Evolutionary conservation across 2,888 invertebrate species (phyloP).

Genomic region (Lepidocyrtoides sp.): DNA sequence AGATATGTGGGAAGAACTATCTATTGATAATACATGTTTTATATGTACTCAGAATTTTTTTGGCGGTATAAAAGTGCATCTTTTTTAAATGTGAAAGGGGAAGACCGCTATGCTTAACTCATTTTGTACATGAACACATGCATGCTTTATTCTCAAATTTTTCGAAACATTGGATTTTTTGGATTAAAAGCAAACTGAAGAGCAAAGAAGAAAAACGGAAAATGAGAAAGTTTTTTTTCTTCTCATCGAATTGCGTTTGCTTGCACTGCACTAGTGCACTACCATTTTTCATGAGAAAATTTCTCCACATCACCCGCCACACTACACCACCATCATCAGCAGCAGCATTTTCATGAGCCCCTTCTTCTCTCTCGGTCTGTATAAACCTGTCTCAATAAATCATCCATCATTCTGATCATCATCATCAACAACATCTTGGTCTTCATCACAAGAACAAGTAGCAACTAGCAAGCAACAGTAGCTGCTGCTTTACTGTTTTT

Average conservation of each 20-base stretch:
- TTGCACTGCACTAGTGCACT: too few relatives aligned
- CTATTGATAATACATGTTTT: too few relatives aligned
- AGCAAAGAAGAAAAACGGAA: not conserved
- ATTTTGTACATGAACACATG: not conserved
- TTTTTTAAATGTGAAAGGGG: not conserved
- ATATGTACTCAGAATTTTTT: too few relatives aligned
- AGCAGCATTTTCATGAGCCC: conserved; percentile 8
- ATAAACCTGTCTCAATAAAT: conserved; percentile 63
- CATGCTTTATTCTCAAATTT: too few relatives aligned
- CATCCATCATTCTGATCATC: conserved; percentile 62
- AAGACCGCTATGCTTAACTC: not conserved
- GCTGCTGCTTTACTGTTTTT: not conserved
- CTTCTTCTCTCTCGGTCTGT: conserved; percentile 39
- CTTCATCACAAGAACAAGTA: not conserved
- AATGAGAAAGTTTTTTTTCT: conserved; percentile 29
- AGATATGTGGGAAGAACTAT: too few relatives aligned
- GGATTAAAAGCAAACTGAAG: not conserved
- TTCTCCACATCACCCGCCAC: conserved; percentile 37
- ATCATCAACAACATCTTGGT: not conserved
- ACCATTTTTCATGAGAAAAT: conserved; percentile 25
- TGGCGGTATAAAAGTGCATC: too few relatives aligned
- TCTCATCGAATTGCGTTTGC: too few relatives aligned
- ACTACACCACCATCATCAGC: conserved; percentile 14
- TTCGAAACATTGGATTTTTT: not conserved
- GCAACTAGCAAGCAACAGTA: not conserved